Percentiles rank a stretch among this genome's conserved stretches.
These are phyloP conservation scores for Loxodonta africana DNA, from an alignment of 2,113 vertebrate genomes.

Conservation along the genomic window DNA sequence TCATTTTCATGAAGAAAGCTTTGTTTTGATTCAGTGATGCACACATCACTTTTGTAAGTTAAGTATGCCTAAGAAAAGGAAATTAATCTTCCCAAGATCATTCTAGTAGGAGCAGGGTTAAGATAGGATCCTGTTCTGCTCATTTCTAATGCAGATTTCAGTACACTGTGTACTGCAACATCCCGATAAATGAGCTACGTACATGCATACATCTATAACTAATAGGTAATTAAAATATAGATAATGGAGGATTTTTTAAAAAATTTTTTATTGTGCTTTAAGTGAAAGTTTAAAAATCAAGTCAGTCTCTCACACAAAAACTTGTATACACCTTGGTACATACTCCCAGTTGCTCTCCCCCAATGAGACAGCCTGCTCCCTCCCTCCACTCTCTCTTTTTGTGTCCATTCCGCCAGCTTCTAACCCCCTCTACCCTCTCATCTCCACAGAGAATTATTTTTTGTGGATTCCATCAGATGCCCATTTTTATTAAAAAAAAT, in stretches of 20 bases:
- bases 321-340: too few relatives aligned
- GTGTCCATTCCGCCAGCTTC: too few relatives aligned
- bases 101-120: background rate
- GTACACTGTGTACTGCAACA: background rate
- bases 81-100: slow-evolving; percentile 12
- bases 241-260: background rate
- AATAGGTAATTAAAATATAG: background rate
- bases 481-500: slow-evolving; percentile 1
- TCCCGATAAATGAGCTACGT: background rate
- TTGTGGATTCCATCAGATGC: background rate
- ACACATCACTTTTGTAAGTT: slow-evolving; percentile 16
- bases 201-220: background rate
- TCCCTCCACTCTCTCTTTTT: too few relatives aligned
- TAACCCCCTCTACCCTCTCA: too few relatives aligned
- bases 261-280: too few relatives aligned
- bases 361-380: too few relatives aligned
- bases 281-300: too few relatives aligned
- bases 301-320: too few relatives aligned
- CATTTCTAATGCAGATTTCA: slow-evolving; percentile 35
- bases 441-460: background rate
- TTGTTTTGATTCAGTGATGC: background rate
- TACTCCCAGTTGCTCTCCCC: too few relatives aligned
- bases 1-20: background rate
- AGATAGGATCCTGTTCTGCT: background rate
- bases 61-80: background rate